A percentile compares a stretch with the other conserved stretches of the same genome.
phyloP scores from a whole-genome alignment of 1,140 invertebrate genomes.

The Chymomyza costata region DNA sequence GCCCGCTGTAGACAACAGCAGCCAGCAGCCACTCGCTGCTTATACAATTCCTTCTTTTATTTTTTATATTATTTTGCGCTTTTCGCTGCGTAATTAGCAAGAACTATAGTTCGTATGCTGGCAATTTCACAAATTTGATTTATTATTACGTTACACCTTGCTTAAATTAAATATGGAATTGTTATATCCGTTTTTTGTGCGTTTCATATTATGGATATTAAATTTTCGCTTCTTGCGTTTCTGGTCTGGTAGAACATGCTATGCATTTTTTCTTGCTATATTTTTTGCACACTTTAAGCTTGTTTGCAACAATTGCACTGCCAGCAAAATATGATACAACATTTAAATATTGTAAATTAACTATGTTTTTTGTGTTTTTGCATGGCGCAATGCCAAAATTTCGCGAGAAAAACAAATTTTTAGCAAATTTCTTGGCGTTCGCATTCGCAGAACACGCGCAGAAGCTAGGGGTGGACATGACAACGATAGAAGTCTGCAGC shows the following conservation, averaged over 20 bases:
- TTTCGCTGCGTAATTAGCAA: conserved; percentile 18
- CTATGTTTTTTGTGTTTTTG: conserved; percentile 17
- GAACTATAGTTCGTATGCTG: too few relatives aligned
- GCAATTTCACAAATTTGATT: conserved; percentile 45
- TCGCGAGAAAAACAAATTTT: conserved; percentile 38
- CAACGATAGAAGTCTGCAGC: conserved; percentile 29
- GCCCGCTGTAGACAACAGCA: conserved; percentile 16
- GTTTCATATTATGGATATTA: conserved; percentile 38
- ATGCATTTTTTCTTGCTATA: conserved; percentile 35
- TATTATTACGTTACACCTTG: too few relatives aligned
- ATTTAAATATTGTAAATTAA: conserved; percentile 12
- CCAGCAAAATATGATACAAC: too few relatives aligned
- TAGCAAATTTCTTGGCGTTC: conserved; percentile 54
- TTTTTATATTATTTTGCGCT: conserved; percentile 31
- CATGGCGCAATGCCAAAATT: conserved; percentile 21
- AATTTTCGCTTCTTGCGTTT: conserved; percentile 50
- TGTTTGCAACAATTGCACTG: too few relatives aligned
- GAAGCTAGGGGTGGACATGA: conserved; percentile 45
- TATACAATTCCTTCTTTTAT: conserved; percentile 56
- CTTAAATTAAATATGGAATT: neutral
- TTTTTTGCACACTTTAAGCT: conserved; percentile 9
- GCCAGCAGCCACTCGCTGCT: conserved; percentile 28
- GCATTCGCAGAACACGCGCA: conserved; percentile 59
- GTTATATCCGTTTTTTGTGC: conserved; percentile 29
- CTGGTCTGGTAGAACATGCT: conserved; percentile 17